Evolutionary conservation across 2,797 vertebrate genomes (phyloP).

Genomic region (Thaleichthys pacificus): DNA sequence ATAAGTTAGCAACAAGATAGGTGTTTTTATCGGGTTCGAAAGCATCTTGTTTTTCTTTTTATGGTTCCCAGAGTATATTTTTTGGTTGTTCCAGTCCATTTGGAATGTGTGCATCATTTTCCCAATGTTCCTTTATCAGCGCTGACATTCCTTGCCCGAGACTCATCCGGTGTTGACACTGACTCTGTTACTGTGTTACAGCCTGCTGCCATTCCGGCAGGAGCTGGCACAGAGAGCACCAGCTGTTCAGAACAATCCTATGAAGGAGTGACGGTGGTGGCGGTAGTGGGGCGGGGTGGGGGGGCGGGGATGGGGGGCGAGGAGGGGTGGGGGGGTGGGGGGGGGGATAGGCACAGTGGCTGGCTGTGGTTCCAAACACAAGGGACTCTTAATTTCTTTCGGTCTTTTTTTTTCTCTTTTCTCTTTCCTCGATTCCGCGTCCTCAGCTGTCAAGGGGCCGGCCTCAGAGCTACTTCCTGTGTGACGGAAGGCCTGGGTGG

Average conservation of each 20-base stretch:
- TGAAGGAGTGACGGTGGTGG: neutral
- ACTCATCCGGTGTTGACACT: constrained; percentile 62
- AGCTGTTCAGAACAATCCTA: constrained; percentile 62
- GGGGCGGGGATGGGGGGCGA: neutral
- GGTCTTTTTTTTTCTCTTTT: constrained; percentile 33
- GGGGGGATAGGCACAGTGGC: constrained; percentile 34
- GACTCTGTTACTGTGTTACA: constrained; percentile 58
- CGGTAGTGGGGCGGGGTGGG: neutral
- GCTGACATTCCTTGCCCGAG: constrained; percentile 42
- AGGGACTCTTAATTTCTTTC: constrained; percentile 48
- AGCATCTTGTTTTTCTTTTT: neutral
- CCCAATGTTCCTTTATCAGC: constrained; percentile 47
- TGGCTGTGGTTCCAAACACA: constrained; percentile 52
- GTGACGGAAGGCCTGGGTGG: constrained; percentile 22
- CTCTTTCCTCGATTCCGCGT: constrained; percentile 45
- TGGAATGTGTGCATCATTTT: constrained; percentile 36
- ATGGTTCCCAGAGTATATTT: constrained; percentile 14
- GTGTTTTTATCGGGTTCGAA: neutral
- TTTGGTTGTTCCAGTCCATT: neutral
- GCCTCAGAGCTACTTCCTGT: constrained; percentile 56
- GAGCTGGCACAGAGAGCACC: constrained; percentile 64
- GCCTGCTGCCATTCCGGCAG: constrained; percentile 55
- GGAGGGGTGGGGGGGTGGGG: constrained; percentile 11
- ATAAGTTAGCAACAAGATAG: constrained; percentile 1
- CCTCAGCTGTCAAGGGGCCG: constrained; percentile 62